Evolutionary conservation across 2,888 invertebrate genomes (phyloP).

Genomic region (Nephrocerus scutellatus): DNA sequence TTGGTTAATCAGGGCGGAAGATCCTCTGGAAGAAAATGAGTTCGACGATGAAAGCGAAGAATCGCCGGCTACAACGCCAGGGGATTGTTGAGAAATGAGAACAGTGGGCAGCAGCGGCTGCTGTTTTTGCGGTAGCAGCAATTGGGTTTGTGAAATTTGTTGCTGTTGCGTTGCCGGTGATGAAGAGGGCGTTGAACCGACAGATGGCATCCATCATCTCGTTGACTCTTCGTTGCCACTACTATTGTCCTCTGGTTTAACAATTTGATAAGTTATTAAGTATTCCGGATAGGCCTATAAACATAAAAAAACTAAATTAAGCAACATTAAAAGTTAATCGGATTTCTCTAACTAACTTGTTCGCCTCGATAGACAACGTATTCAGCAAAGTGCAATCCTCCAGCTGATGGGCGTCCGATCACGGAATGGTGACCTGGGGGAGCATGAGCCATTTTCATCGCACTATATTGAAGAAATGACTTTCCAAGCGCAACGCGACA

Average conservation of each 20-base stretch:
- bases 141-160: too few relatives aligned
- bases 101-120: slow-evolving; percentile 20
- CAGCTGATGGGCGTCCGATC: slow-evolving; percentile 83
- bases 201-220: slow-evolving; percentile 49
- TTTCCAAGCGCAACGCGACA: slow-evolving; percentile 94
- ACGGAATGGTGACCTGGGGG: slow-evolving; percentile 97
- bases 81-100: slow-evolving; percentile 23
- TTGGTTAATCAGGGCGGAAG: slow-evolving; percentile 18
- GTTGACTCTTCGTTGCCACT: slow-evolving; percentile 45
- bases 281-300: slow-evolving; percentile 92
- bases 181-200: slow-evolving; percentile 46
- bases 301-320: not conserved
- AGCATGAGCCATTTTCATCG: slow-evolving; percentile 98
- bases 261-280: slow-evolving; percentile 89
- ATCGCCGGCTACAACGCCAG: slow-evolving; percentile 15
- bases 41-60: slow-evolving; percentile 5
- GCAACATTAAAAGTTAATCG: not conserved
- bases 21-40: slow-evolving; percentile 10
- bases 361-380: slow-evolving; percentile 96
- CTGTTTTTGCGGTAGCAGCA: too few relatives aligned
- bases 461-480: slow-evolving; percentile 88
- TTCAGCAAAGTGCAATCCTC: slow-evolving; percentile 90
- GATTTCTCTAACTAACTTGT: slow-evolving; percentile 53
- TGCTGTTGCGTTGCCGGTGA: slow-evolving; percentile 42
- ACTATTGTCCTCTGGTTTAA: slow-evolving; percentile 58